A percentile compares a stretch with the other conserved stretches of the same genome.
Conservation (phyloP, 2,797 vertebrate species). For the Sitta carolinensis region DNA sequence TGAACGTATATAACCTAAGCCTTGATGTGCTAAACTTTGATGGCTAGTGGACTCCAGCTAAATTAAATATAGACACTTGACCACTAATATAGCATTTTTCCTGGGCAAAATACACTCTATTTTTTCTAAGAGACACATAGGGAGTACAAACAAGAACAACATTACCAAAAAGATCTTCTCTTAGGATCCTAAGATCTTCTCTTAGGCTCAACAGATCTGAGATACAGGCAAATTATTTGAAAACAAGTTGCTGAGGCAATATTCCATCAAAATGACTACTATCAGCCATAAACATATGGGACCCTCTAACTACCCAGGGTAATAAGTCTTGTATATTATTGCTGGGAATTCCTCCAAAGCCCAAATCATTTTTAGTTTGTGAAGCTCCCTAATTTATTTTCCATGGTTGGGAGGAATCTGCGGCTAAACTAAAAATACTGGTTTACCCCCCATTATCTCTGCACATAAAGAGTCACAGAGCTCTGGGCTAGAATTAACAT, state of each 20-base stretch:
- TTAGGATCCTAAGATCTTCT: background rate
- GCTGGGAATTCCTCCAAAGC: constrained; percentile 76
- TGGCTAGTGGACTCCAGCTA: background rate
- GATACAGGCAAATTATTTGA: constrained; percentile 69
- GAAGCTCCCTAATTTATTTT: constrained; percentile 79
- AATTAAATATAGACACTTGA: background rate
- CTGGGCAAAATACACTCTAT: background rate
- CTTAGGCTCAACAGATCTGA: constrained; percentile 8
- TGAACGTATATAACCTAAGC: background rate
- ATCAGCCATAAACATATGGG: constrained; percentile 71
- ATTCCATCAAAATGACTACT: constrained; percentile 77
- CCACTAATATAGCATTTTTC: background rate
- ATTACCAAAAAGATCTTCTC: background rate
- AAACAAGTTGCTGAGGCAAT: constrained; percentile 72
- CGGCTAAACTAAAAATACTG: constrained; percentile 69
- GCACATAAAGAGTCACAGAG: constrained; percentile 75
- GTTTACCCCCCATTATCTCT: constrained; percentile 78
- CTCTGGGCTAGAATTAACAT: constrained; percentile 85
- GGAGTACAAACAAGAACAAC: background rate
- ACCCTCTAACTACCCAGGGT: constrained; percentile 74
- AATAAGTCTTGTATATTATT: constrained; percentile 81
- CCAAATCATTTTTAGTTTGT: constrained; percentile 73
- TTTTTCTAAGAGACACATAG: background rate
- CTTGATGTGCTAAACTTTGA: background rate
- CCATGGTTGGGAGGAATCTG: constrained; percentile 67